Conservation (phyloP, 1,140 invertebrate genomes). For the Heliconius hermathena region DNA sequence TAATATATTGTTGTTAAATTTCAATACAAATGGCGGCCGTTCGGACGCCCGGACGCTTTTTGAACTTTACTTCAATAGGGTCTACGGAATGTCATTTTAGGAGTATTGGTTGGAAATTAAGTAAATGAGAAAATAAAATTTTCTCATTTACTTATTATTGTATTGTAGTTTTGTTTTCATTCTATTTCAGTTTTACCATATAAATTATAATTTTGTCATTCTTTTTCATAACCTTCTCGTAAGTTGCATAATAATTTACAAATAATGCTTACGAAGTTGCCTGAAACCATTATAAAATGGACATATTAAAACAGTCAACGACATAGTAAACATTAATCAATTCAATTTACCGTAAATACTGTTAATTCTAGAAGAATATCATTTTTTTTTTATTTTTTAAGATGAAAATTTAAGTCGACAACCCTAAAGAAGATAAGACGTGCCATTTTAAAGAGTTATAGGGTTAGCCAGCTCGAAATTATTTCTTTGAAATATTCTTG, state of each 20-base stretch:
- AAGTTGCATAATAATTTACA: too few relatives aligned
- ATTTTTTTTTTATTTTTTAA: too few relatives aligned
- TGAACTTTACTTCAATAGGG: conserved; percentile 38
- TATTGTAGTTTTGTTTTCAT: neutral
- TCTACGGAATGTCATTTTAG: neutral
- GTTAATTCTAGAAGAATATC: too few relatives aligned
- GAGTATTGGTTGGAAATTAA: neutral
- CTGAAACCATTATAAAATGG: neutral
- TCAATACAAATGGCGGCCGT: conserved; percentile 73
- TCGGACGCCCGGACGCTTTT: conserved; percentile 59
- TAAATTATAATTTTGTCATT: too few relatives aligned
- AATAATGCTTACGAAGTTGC: neutral
- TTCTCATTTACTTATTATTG: neutral
- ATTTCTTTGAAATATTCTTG: conserved; percentile 49
- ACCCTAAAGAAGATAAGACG: conserved; percentile 23
- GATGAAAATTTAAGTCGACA: neutral
- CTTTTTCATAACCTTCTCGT: too few relatives aligned
- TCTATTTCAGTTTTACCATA: too few relatives aligned
- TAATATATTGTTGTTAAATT: conserved; percentile 81
- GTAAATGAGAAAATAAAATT: neutral
- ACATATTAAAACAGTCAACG: neutral
- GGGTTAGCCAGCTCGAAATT: conserved; percentile 45
- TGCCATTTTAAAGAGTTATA: conserved; percentile 43
- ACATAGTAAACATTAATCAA: too few relatives aligned
- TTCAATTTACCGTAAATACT: too few relatives aligned